Base-by-base conservation (phyloP, 2,113 vertebrate genomes). In the Ailuropoda melanoleuca region DNA sequence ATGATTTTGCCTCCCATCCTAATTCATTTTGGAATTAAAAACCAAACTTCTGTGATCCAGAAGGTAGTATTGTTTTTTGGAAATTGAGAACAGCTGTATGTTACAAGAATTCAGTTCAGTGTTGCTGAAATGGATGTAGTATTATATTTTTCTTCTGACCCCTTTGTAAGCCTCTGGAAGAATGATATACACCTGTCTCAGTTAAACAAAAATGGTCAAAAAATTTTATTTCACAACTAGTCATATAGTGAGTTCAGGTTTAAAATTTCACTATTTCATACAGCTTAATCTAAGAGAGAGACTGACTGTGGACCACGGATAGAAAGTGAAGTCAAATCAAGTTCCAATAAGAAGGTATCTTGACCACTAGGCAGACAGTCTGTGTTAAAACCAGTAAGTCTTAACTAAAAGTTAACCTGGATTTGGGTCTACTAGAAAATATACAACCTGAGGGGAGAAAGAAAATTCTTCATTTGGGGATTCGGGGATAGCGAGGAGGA, bases 111-210 rank as follows among this genome's bases (percentile, higher is more conserved):
- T 89, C 12, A 13, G 56, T 68, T 68, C 66, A 91, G 62, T 46
- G 31, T 58, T 78, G 43, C 19, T 39, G 88, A 72, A 77, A 68
- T 86, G 26, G 46, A 80, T 56, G 18, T 55, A 46, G 4, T 64
- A 37, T 48, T 91, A 17, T 74, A 60, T 60, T 90, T 96, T 96
- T 60, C 48, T 82, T 88, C 75, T 97, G 70, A 96, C 53, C 46
- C 87, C 80, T 24, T 74, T 48, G 50, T 72, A 89, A 95, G 46
- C 68, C 78, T 84, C 72, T 89, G 78, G 58, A 78, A 94, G 77
- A 96, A 68, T 84, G 94, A 86, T 46, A 56, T 43, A 93, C 80
- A 96, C 62, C 74, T 97, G 84, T 62, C 74, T 96, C 94, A 93
- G 70, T 81, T 97, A 81, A 89, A 94, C 62, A 90, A 72, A 94